Evolutionary conservation across 2,888 invertebrate genomes (phyloP).

Genomic region (Elegia similella): DNA sequence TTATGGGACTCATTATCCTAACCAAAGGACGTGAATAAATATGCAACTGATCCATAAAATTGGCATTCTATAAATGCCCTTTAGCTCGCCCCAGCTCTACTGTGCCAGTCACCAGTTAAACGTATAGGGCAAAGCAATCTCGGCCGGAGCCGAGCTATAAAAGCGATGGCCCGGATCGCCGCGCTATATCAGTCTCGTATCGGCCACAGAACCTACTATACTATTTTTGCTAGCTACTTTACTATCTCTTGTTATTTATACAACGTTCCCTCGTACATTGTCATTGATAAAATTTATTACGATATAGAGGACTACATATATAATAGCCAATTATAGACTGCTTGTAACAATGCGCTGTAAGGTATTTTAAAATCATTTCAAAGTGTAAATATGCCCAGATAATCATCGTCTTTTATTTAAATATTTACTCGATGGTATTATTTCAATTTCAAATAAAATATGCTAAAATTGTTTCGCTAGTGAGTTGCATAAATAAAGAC

Average conservation of each 20-base stretch:
- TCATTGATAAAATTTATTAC: slow-evolving; percentile 2
- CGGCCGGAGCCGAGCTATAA: slow-evolving; percentile 32
- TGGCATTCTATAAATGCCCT: slow-evolving; percentile 11
- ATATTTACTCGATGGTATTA: too few relatives aligned
- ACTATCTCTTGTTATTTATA: not conserved
- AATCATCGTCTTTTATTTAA: too few relatives aligned
- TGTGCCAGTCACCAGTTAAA: slow-evolving; percentile 8
- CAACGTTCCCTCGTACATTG: not conserved
- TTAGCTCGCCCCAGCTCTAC: not conserved
- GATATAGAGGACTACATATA: not conserved
- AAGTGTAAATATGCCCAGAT: too few relatives aligned
- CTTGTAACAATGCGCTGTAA: too few relatives aligned
- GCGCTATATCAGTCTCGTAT: slow-evolving; percentile 42
- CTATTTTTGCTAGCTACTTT: not conserved
- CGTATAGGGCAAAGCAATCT: slow-evolving; percentile 17
- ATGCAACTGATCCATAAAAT: slow-evolving; percentile 7
- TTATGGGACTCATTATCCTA: not conserved
- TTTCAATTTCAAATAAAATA: too few relatives aligned
- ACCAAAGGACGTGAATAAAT: not conserved
- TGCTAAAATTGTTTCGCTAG: too few relatives aligned
- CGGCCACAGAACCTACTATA: slow-evolving; percentile 22
- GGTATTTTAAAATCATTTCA: too few relatives aligned
- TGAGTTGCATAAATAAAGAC: too few relatives aligned
- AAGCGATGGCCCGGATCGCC: slow-evolving; percentile 41
- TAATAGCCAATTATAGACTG: not conserved